Evolutionary conservation across 2,888 invertebrate species (phyloP).

Genomic region (Pachymerium ferrugineum): DNA sequence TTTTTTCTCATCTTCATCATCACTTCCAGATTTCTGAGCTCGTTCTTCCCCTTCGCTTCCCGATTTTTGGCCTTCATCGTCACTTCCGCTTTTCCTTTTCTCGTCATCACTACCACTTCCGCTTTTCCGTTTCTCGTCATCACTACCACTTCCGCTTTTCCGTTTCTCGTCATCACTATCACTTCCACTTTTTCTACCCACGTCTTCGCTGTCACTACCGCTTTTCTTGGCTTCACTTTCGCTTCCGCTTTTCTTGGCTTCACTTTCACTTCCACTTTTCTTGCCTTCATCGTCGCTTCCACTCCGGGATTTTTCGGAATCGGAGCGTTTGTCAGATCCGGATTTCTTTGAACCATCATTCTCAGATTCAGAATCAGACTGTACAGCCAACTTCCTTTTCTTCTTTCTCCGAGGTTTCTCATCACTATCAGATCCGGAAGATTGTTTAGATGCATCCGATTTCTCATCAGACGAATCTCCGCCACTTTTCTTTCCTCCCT

Average conservation of each 20-base stretch:
- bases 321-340: neutral
- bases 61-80: neutral
- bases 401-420: neutral
- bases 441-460: neutral
- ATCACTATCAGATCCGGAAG: neutral
- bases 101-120: neutral
- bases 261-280: neutral
- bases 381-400: neutral
- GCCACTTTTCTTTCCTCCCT: neutral
- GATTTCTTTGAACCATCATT: neutral
- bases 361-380: neutral
- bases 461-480: neutral
- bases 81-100: neutral
- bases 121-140: neutral
- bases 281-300: neutral
- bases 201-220: slow-evolving; percentile 26
- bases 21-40: neutral
- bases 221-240: slow-evolving; percentile 17
- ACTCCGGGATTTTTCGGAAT: neutral
- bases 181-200: neutral
- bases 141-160: neutral
- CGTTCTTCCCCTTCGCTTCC: neutral
- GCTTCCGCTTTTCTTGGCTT: slow-evolving; percentile 11
- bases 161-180: neutral
- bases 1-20: slow-evolving; percentile 10